Conservation (phyloP, 2,888 invertebrate genomes). For the Oeneis ivallda region DNA sequence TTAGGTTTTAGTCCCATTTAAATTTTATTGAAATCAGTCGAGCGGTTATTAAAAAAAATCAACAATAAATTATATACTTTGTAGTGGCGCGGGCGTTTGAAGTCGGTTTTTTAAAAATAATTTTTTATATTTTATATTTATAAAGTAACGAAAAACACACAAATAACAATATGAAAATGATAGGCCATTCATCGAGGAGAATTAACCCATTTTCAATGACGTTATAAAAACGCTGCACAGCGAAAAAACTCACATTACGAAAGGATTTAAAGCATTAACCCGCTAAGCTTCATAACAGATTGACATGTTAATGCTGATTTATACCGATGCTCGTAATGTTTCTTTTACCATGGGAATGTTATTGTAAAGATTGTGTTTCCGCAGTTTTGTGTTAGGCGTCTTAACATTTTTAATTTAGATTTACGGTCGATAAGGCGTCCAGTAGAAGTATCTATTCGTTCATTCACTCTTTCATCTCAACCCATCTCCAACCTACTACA, state of each 20-base stretch:
- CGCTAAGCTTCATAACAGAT: slow-evolving; percentile 13
- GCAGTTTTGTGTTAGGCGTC: background rate
- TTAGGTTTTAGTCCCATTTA: too few relatives aligned
- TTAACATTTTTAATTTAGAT: too few relatives aligned
- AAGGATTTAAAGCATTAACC: slow-evolving; percentile 15
- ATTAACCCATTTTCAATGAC: slow-evolving; percentile 5
- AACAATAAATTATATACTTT: too few relatives aligned
- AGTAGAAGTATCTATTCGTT: too few relatives aligned
- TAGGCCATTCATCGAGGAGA: slow-evolving; percentile 1
- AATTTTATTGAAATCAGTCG: too few relatives aligned
- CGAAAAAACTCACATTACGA: slow-evolving; percentile 13
- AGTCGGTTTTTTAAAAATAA: too few relatives aligned
- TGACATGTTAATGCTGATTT: slow-evolving; percentile 13
- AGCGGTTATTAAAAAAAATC: too few relatives aligned
- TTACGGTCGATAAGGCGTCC: too few relatives aligned
- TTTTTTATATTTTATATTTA: too few relatives aligned
- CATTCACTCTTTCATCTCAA: too few relatives aligned
- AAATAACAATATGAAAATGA: background rate
- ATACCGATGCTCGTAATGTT: slow-evolving; percentile 6
- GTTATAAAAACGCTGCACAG: slow-evolving; percentile 7
- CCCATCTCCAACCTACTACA: too few relatives aligned
- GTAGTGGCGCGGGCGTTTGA: too few relatives aligned
- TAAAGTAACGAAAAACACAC: background rate
- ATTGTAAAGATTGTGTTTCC: background rate
- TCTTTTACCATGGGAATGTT: slow-evolving; percentile 2